Percentiles rank a stretch among this genome's conserved stretches.
Conservation (phyloP, 2,113 vertebrate genomes). For the Actenoides lindsayi region DNA sequence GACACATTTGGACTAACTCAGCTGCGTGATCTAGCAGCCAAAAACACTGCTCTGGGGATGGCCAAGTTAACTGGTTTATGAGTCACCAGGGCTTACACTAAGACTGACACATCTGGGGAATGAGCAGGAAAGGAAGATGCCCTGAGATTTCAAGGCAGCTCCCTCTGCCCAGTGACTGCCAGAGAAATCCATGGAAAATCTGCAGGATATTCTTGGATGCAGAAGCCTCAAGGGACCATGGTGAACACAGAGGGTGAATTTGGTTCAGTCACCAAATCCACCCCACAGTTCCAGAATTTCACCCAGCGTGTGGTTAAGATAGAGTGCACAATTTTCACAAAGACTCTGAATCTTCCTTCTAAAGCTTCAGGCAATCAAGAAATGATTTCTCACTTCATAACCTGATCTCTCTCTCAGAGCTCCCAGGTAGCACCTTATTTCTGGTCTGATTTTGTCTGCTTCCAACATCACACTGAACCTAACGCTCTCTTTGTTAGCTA, state of each 20-base stretch:
- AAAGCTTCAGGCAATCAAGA: neutral
- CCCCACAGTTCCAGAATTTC: neutral
- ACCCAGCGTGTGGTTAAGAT: neutral
- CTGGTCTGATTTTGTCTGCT: neutral
- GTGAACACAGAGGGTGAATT: neutral
- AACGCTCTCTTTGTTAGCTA: neutral
- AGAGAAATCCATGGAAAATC: neutral
- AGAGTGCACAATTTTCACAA: neutral
- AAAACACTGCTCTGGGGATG: neutral
- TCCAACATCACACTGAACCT: neutral
- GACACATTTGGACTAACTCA: neutral
- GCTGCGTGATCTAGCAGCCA: neutral
- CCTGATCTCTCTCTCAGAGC: neutral
- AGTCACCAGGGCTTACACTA: neutral
- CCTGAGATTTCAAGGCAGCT: neutral
- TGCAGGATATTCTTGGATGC: neutral
- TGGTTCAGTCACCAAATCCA: neutral
- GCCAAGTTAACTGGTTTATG: neutral
- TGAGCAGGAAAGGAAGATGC: neutral
- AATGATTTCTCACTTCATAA: neutral
- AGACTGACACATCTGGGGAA: neutral
- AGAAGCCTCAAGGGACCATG: neutral
- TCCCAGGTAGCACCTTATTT: neutral
- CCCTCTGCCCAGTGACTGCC: neutral
- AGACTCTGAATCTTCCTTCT: neutral